Evolutionary conservation across 2,797 vertebrate genomes (phyloP).

Genomic region (Lithobates sylvaticus): DNA sequence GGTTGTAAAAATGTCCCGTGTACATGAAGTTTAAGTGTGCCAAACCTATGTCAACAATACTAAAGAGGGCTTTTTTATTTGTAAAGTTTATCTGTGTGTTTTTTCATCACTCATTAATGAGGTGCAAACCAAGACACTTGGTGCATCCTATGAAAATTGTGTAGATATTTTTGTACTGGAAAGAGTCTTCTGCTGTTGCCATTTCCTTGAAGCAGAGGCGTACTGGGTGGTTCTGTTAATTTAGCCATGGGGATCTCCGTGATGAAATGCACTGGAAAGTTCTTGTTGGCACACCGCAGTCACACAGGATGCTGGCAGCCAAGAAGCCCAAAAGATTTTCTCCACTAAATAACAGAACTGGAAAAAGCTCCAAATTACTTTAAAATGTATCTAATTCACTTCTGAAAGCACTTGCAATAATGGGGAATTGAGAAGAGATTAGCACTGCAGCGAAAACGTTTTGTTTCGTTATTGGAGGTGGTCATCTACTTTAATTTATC

Average conservation of each 20-base stretch:
- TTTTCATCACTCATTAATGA: not conserved
- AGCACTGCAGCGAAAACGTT: slow-evolving; percentile 15
- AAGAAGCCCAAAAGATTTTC: slow-evolving; percentile 23
- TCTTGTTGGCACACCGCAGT: slow-evolving; percentile 34
- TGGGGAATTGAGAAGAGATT: not conserved
- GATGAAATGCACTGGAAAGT: slow-evolving; percentile 39
- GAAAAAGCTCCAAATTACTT: slow-evolving; percentile 26
- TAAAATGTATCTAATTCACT: slow-evolving; percentile 7
- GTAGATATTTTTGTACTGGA: not conserved
- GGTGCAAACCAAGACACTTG: not conserved
- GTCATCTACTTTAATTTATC: slow-evolving; percentile 13
- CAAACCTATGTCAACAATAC: not conserved
- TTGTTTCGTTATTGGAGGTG: slow-evolving; percentile 13
- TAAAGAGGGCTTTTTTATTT: not conserved
- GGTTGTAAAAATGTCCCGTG: no score
- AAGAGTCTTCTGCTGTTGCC: not conserved
- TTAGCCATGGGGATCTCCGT: slow-evolving; percentile 25
- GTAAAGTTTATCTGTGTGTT: not conserved
- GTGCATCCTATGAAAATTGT: not conserved
- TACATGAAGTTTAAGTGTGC: no score
- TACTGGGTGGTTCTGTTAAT: slow-evolving; percentile 44
- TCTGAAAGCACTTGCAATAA: not conserved
- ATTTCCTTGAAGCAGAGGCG: not conserved
- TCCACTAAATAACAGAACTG: slow-evolving; percentile 10
- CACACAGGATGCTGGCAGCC: slow-evolving; percentile 24